Base-by-base conservation (phyloP, 2,113 vertebrate species). In the Rattus rattus region DNA sequence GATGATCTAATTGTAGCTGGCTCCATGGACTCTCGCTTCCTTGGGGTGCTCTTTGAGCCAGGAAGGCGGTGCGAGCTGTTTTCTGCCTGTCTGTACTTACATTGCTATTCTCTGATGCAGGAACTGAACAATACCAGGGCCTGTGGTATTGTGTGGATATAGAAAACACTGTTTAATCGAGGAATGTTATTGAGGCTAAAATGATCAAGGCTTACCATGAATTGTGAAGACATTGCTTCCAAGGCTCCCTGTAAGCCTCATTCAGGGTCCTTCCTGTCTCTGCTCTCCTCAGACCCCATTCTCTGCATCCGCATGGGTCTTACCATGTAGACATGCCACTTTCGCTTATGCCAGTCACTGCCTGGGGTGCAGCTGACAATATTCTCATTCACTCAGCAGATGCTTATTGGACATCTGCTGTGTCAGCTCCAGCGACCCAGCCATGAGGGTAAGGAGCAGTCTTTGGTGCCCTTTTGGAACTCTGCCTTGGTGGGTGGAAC, bases 341-440 rank as follows among this genome's bases (percentile, higher is more conserved):
- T 81, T 67, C 16, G n/a, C 43, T 86, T 61, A 28, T 19, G 43
- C 84, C 22, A 19, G 43, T 69, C 65, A 52, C 83, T 30, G 43
- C 30, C 52, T 39, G 49, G 69, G 43, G 47, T 39, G 2, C 33
- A 63, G 30, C 85, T 61, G n/a, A 92, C 67, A 73, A 70, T 76
- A 43, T 80, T 73, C 54, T 88, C 77, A 26, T 22, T 56, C 33
- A 24, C 7, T 70, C 65, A 70, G 30, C 47, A 88, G 65, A 26
- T 24, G 67, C 12, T 88, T 69, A 24, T 70, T 70, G 63, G 87
- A 17, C 39, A 20, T 91, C 73, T 73, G 1, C 22, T 67, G 22
- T 81, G 80, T 83, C 92, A 92, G 81, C 90, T 76, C 67, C 43
- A 86, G 63, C 43, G 77, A 54, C 81, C 52, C 72, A n/a, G 77